Evolutionary conservation across 2,797 vertebrate genomes (phyloP).

Genomic region (Knipowitschia caucasica): DNA sequence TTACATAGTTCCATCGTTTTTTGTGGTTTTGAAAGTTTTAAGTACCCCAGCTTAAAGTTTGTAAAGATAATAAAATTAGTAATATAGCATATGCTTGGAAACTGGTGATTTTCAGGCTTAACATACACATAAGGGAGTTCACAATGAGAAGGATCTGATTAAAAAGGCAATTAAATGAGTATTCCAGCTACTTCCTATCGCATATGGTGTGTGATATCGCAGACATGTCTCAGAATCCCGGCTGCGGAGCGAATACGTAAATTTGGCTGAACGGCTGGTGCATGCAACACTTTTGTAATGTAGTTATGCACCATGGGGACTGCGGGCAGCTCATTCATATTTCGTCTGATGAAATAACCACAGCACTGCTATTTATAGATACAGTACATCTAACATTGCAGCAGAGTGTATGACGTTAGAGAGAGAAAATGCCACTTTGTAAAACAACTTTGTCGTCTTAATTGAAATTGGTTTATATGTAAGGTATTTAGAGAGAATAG

Average conservation of each 20-base stretch:
- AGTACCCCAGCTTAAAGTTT: too few species aligned
- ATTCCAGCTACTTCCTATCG: background rate
- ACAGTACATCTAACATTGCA: background rate
- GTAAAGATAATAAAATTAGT: too few species aligned
- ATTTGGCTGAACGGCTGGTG: slow-evolving; percentile 15
- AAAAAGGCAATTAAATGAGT: background rate
- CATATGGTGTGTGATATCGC: slow-evolving; percentile 13
- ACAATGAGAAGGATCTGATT: background rate
- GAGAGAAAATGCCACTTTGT: slow-evolving; percentile 6
- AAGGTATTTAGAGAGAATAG: slow-evolving; percentile 6
- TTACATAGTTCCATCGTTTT: too few species aligned
- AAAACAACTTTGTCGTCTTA: background rate
- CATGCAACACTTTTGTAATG: slow-evolving; percentile 28
- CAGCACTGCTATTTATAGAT: slow-evolving; percentile 8
- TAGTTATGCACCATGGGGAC: slow-evolving; percentile 7
- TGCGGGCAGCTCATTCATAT: slow-evolving; percentile 19
- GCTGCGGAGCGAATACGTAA: slow-evolving; percentile 7
- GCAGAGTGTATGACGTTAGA: background rate
- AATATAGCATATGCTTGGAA: too few species aligned
- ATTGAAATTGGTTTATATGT: background rate
- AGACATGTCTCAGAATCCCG: slow-evolving; percentile 13
- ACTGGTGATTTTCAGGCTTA: too few species aligned
- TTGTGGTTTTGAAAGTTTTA: too few species aligned
- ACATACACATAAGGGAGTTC: too few species aligned
- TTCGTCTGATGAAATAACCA: slow-evolving; percentile 29